A percentile compares a stretch with the other conserved stretches of the same genome.
Conservation (phyloP, 2,888 invertebrate species). For the Sturmia bella region DNA sequence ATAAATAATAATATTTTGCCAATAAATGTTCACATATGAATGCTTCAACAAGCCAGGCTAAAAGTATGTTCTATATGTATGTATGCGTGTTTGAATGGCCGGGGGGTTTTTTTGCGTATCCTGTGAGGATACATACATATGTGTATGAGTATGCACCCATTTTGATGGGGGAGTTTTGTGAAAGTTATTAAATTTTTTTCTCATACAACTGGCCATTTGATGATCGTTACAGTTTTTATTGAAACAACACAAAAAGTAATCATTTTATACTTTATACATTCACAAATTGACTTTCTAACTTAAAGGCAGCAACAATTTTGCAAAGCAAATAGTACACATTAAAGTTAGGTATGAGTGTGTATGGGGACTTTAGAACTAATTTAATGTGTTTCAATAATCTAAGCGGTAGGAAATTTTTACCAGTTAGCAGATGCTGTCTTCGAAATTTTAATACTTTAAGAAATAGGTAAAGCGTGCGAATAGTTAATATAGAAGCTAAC, state of each 20-base stretch:
- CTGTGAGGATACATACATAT: no score
- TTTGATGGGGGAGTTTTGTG: not conserved
- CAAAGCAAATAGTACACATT: conserved; percentile 74
- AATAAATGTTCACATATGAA: conserved; percentile 79
- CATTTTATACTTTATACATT: not conserved
- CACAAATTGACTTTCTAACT: conserved; percentile 25
- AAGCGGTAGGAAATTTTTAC: conserved; percentile 77
- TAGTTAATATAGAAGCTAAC: no score
- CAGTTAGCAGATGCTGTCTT: conserved; percentile 78
- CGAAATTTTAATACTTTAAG: no score
- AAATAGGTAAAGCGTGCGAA: no score
- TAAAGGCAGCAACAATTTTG: conserved; percentile 77
- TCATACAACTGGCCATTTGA: conserved; percentile 28
- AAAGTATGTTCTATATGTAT: conserved; percentile 17
- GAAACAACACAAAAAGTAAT: conserved; percentile 32
- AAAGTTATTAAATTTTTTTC: conserved; percentile 33
- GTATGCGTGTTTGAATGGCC: conserved; percentile 5
- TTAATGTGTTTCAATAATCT: conserved; percentile 74
- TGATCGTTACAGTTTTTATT: conserved; percentile 23
- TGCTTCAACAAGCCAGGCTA: conserved; percentile 69
- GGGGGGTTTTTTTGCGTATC: not conserved
- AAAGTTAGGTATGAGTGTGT: conserved; percentile 65
- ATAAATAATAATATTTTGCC: conserved; percentile 80
- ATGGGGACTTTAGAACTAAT: conserved; percentile 55
- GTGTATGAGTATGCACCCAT: not conserved